Percentiles rank a stretch among this genome's conserved stretches.
Conservation (phyloP, 2,888 invertebrate genomes). For the Pseudanteris insignis region DNA sequence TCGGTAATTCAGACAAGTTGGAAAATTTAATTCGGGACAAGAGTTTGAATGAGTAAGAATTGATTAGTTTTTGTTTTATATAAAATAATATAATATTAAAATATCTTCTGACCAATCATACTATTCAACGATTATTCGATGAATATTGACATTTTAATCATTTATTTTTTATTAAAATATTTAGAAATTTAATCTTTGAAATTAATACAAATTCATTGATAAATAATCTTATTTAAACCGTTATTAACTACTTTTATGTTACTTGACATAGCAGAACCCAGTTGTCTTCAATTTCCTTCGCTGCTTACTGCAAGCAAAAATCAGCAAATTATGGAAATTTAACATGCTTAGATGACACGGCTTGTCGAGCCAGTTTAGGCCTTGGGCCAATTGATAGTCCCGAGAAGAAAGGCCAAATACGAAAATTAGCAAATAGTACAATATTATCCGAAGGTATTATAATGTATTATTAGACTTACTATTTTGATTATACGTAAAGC, state of each 20-base stretch:
- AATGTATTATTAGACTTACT: too few relatives aligned
- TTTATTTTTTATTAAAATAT: too few relatives aligned
- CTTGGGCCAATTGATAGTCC: slow-evolving; percentile 51
- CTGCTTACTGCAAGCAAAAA: slow-evolving; percentile 66
- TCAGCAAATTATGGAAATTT: slow-evolving; percentile 63
- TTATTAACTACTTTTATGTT: background rate
- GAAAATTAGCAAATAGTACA: slow-evolving; percentile 55
- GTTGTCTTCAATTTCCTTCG: slow-evolving; percentile 58
- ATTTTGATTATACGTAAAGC: too few relatives aligned
- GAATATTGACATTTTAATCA: too few relatives aligned
- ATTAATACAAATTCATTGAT: too few relatives aligned
- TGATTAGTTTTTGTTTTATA: too few relatives aligned
- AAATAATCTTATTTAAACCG: too few relatives aligned
- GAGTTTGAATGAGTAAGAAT: background rate
- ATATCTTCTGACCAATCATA: too few relatives aligned
- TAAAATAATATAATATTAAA: too few relatives aligned
- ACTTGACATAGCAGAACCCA: background rate
- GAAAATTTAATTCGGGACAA: slow-evolving; percentile 1
- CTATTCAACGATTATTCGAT: too few relatives aligned
- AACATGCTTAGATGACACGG: slow-evolving; percentile 34
- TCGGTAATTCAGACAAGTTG: background rate
- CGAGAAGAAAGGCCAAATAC: slow-evolving; percentile 41
- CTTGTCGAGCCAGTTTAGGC: slow-evolving; percentile 55
- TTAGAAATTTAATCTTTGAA: too few relatives aligned
- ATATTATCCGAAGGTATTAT: slow-evolving; percentile 53